phyloP scores from a whole-genome alignment of 2,888 invertebrate species.

The Tetranychus piercei region DNA sequence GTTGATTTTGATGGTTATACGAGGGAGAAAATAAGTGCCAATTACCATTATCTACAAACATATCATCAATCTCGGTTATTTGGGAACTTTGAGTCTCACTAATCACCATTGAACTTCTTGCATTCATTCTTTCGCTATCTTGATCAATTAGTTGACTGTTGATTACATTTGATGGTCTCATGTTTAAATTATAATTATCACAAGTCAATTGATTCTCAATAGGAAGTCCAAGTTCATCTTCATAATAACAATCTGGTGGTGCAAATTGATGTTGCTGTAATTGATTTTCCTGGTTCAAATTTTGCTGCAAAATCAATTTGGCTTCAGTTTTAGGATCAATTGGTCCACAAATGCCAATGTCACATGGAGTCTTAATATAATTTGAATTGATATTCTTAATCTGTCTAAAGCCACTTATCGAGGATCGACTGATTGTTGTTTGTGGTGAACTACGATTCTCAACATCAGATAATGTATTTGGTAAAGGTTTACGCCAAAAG shows the following conservation, averaged over 20 bases:
- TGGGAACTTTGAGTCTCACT: neutral
- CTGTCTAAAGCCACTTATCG: neutral
- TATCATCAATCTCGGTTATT: neutral
- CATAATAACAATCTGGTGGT: neutral
- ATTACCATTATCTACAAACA: neutral
- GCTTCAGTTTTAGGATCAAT: neutral
- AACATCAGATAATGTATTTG: slow-evolving; percentile 24
- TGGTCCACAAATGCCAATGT: neutral
- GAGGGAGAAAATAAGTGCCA: neutral
- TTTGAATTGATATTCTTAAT: neutral
- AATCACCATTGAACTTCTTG: neutral
- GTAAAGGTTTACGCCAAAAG: slow-evolving; percentile 24
- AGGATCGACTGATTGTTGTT: neutral
- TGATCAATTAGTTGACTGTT: neutral
- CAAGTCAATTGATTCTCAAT: neutral
- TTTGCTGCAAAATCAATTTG: neutral
- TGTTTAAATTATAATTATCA: neutral
- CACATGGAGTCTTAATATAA: neutral
- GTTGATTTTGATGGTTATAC: neutral
- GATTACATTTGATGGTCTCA: neutral
- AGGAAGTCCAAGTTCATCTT: neutral
- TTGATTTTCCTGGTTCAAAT: neutral
- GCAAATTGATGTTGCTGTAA: neutral
- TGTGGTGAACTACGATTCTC: slow-evolving; percentile 18
- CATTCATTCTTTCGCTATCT: neutral